phyloP scores from a whole-genome alignment of 1,140 invertebrate species.

The Centruroides sculpturatus region DNA sequence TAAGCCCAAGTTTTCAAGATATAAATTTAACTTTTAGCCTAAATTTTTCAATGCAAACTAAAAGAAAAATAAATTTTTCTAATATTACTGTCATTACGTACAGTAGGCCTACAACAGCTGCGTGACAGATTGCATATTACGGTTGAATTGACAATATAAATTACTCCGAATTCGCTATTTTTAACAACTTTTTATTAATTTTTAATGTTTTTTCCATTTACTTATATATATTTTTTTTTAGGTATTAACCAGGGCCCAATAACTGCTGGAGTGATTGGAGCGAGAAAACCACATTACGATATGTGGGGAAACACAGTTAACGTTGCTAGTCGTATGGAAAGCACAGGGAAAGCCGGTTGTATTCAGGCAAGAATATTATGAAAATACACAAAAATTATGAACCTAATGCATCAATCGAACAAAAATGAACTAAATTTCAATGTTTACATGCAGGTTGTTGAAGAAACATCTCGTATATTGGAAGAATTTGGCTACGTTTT shows the following conservation, averaged over 20 bases:
- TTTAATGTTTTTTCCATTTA: too few relatives aligned
- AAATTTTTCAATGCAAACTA: too few relatives aligned
- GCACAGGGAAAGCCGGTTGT: constrained; percentile 83
- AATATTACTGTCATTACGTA: too few relatives aligned
- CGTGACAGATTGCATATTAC: too few relatives aligned
- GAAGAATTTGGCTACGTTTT: constrained; percentile 77
- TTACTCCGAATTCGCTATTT: too few relatives aligned
- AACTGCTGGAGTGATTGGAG: constrained; percentile 86
- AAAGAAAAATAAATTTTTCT: too few relatives aligned
- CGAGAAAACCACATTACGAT: constrained; percentile 87
- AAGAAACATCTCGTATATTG: constrained; percentile 75
- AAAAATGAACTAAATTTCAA: not conserved
- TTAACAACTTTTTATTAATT: too few relatives aligned
- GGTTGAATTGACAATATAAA: too few relatives aligned
- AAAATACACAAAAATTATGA: not conserved
- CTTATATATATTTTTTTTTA: constrained; percentile 21
- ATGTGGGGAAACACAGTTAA: constrained; percentile 89
- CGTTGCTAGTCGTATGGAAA: constrained; percentile 90
- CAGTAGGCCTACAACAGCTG: too few relatives aligned
- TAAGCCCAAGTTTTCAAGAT: too few relatives aligned
- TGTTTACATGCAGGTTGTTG: constrained; percentile 53
- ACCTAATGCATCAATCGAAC: too few relatives aligned
- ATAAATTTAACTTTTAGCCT: too few relatives aligned
- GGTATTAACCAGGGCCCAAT: constrained; percentile 90
- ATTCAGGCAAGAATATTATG: constrained; percentile 54